Base-by-base conservation (phyloP, 1,140 invertebrate species). In the Drosophila ironensis region DNA sequence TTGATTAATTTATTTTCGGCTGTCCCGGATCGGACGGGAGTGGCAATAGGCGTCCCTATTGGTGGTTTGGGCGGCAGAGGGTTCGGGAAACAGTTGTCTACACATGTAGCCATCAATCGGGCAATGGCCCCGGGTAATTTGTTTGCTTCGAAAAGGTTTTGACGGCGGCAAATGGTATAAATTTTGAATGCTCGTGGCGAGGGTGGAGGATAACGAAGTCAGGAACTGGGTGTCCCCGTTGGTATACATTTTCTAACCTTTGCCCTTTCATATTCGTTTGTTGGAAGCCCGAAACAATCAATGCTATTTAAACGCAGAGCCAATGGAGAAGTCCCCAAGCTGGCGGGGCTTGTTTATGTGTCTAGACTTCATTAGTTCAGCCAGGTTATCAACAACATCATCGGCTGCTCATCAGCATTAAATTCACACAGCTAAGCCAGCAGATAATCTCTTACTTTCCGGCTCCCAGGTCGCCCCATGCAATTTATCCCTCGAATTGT, bases 1-100 rank as follows among this genome's bases (percentile, higher is more conserved):
- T 73, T 82, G 78, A 82, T 82, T 82, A 78, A 82, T 82, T 84
- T 73, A 82, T 82, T 82, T 84, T 66, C 28, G 50, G 19, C 27
- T 33, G 56, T 35, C 33, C 30, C 2, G 47, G 33, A 42, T 27
- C 17, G 14, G 45, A n/a, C n/a, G n/a, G 5, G 0, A n/a, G 9
- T 45, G 11, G 38, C n/a, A n/a, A n/a, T n/a, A n/a, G n/a, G n/a
- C n/a, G n/a, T n/a, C n/a, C n/a, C n/a, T n/a, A n/a, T n/a, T n/a
- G n/a, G n/a, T n/a, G n/a, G n/a, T n/a, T n/a, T n/a, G n/a, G n/a
- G n/a, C n/a, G n/a, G n/a, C n/a, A n/a, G n/a, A 38, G 22, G 52
- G n/a, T 11, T 46, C 20, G 14, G 14, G 7, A 14, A 8, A 9
- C 30, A 30, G 40, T 54, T 70, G 70, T 56, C 54, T 57, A 59